These are phyloP conservation scores for Caranx melampygus DNA, from an alignment of 2,113 vertebrate species.

Conservation along the genomic window DNA sequence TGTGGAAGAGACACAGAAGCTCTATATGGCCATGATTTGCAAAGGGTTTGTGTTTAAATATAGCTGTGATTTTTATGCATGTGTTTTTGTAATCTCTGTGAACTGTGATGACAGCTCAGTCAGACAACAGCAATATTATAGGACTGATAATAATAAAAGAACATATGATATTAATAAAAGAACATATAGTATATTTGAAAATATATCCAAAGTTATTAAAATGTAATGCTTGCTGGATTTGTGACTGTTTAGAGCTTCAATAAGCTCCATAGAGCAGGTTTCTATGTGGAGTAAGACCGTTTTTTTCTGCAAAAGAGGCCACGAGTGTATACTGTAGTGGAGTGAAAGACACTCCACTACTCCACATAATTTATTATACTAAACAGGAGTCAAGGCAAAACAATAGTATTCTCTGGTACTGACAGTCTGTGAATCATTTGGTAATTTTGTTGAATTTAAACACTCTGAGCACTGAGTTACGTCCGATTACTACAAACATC, in stretches of 20 bases:
- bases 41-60: background rate
- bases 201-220: background rate
- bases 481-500: constrained; percentile 54
- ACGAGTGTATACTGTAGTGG: background rate
- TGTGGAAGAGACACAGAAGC: constrained; percentile 27
- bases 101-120: background rate
- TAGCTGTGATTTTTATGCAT: constrained; percentile 3
- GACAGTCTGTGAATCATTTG: constrained; percentile 53
- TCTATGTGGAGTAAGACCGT: too few species aligned
- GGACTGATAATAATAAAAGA: background rate
- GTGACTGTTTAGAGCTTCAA: background rate
- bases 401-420: background rate
- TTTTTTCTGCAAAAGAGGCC: too few species aligned
- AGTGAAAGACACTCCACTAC: background rate
- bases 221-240: background rate
- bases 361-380: background rate
- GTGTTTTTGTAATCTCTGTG: constrained; percentile 28
- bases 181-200: background rate
- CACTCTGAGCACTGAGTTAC: constrained; percentile 47
- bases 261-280: too few species aligned
- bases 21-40: background rate
- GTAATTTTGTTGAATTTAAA: constrained; percentile 39
- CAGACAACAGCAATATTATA: background rate
- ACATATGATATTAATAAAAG: background rate
- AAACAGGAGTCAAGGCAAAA: constrained; percentile 24